Percentiles rank a stretch among this genome's conserved stretches.
phyloP scores from a whole-genome alignment of 1,140 invertebrate genomes.

The Gryllus bimaculatus region DNA sequence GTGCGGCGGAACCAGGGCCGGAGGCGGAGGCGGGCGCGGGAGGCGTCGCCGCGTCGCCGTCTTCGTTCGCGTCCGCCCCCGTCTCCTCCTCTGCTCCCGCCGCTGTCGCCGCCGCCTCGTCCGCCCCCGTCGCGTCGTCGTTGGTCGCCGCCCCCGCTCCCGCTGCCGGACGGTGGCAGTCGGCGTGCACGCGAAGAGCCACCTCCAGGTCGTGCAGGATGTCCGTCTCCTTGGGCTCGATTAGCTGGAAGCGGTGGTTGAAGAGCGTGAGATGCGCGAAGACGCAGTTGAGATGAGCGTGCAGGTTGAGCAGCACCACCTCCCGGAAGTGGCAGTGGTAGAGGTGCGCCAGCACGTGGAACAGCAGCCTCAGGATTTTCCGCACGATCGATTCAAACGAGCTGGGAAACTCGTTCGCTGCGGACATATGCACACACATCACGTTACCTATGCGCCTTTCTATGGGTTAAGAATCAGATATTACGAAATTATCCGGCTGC shows the following conservation, averaged over 20 bases:
- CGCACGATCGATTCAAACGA: slow-evolving; percentile 90
- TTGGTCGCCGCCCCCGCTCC: background rate
- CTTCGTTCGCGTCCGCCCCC: too few relatives aligned
- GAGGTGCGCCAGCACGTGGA: slow-evolving; percentile 95
- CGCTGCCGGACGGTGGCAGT: background rate
- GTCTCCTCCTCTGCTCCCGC: background rate
- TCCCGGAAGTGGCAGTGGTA: slow-evolving; percentile 97
- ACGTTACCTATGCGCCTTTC: too few relatives aligned
- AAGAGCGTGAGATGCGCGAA: slow-evolving; percentile 91
- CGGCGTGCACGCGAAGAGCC: slow-evolving; percentile 40
- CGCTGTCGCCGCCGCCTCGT: background rate
- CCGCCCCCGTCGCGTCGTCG: background rate
- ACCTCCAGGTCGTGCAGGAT: slow-evolving; percentile 78
- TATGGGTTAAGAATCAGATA: too few relatives aligned
- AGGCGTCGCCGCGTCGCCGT: too few relatives aligned
- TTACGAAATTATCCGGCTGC: too few relatives aligned
- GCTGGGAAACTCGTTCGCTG: slow-evolving; percentile 90
- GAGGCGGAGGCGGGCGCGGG: background rate
- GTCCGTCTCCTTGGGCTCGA: slow-evolving; percentile 92
- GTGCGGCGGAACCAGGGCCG: too few relatives aligned
- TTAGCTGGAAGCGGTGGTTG: slow-evolving; percentile 77
- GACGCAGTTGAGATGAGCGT: slow-evolving; percentile 90
- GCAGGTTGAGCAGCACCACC: slow-evolving; percentile 81
- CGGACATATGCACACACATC: too few relatives aligned
- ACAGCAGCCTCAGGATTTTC: slow-evolving; percentile 91